Percentiles rank a stretch among this genome's conserved stretches.
Conservation (phyloP, 2,888 invertebrate genomes). For the Pristionchus mayeri region DNA sequence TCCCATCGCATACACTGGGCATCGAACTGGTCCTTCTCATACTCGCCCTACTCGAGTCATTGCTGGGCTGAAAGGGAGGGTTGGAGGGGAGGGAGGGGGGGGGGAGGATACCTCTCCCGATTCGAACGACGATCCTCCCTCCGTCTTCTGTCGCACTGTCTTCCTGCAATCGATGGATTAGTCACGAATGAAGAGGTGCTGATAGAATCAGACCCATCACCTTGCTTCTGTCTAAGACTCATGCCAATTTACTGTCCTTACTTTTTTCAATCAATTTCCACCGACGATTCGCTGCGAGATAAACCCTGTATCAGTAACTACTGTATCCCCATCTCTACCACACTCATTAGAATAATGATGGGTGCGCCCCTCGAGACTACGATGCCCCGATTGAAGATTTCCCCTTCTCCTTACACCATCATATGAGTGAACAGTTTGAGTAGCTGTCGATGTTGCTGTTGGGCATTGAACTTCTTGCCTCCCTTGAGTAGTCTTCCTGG, state of each 20-base stretch:
- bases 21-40: constrained; percentile 72
- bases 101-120: constrained; percentile 41
- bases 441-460: constrained; percentile 33
- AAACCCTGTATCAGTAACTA: too few relatives aligned
- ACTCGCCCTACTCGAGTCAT: background rate
- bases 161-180: constrained; percentile 57
- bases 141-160: constrained; percentile 72
- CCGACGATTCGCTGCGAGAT: background rate
- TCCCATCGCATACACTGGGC: constrained; percentile 71
- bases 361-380: too few relatives aligned
- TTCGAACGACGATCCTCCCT: constrained; percentile 50
- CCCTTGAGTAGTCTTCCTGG: background rate
- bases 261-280: background rate
- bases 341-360: too few relatives aligned
- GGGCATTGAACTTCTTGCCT: constrained; percentile 10
- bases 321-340: too few relatives aligned
- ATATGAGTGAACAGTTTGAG: constrained; percentile 35
- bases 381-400: too few relatives aligned
- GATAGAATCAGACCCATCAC: too few relatives aligned
- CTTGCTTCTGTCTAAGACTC: background rate
- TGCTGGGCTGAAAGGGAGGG: constrained; percentile 1
- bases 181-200: too few relatives aligned
- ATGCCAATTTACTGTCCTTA: background rate
- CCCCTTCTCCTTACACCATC: constrained; percentile 30
- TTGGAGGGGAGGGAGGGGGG: background rate